Percentiles rank a stretch among this genome's conserved stretches.
These are phyloP conservation scores for Drosophila quadrilineata DNA, from an alignment of 1,140 invertebrate species.

Conservation along the genomic window DNA sequence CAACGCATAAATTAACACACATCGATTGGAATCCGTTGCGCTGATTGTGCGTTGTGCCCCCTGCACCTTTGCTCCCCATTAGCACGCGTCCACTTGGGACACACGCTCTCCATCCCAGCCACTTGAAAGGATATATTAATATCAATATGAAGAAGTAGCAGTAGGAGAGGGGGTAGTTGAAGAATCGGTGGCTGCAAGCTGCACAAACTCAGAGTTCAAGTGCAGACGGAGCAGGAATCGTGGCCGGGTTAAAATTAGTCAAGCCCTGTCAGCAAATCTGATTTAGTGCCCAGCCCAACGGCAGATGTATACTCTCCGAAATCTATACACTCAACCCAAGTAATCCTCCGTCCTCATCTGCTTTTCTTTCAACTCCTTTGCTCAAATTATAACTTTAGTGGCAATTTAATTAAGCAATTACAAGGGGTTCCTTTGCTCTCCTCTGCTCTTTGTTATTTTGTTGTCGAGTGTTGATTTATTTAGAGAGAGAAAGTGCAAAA, in stretches of 20 bases:
- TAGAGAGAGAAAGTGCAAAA: neutral
- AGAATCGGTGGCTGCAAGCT: neutral
- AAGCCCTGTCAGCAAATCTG: slow-evolving; percentile 77
- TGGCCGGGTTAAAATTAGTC: slow-evolving; percentile 73
- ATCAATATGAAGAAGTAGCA: neutral
- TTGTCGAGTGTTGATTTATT: slow-evolving; percentile 59
- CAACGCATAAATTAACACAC: slow-evolving; percentile 59
- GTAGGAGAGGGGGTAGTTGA: too few species aligned
- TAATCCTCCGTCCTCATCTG: slow-evolving; percentile 3
- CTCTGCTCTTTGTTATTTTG: too few species aligned
- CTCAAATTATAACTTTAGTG: slow-evolving; percentile 74
- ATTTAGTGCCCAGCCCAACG: slow-evolving; percentile 60
- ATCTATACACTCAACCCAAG: too few species aligned
- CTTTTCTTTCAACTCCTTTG: slow-evolving; percentile 17
- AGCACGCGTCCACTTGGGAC: slow-evolving; percentile 68
- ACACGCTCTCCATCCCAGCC: slow-evolving; percentile 55
- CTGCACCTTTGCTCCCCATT: slow-evolving; percentile 76
- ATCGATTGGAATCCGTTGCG: slow-evolving; percentile 22
- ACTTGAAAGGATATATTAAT: slow-evolving; percentile 53
- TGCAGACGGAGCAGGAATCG: slow-evolving; percentile 39
- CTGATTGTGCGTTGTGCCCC: slow-evolving; percentile 48
- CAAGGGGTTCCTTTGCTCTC: slow-evolving; percentile 47
- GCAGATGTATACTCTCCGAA: slow-evolving; percentile 41
- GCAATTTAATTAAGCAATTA: slow-evolving; percentile 79
- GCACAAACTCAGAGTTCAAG: slow-evolving; percentile 44